Evolutionary conservation across 2,797 vertebrate species (phyloP).

Genomic region (Phoebastria nigripes): DNA sequence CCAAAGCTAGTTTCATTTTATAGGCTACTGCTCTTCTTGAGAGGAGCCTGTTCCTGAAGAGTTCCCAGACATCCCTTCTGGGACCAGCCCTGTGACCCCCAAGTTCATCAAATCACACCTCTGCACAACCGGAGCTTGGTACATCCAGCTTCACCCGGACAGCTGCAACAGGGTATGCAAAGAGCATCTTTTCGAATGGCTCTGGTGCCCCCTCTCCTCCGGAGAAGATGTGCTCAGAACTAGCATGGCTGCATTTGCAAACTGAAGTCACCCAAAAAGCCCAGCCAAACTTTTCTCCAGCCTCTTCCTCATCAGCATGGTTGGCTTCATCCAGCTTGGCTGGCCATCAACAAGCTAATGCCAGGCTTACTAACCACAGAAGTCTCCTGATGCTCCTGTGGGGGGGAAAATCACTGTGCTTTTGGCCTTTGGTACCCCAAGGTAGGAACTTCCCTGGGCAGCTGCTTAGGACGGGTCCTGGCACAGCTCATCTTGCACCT

Average conservation of each 20-base stretch:
- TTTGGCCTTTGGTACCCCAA: not conserved
- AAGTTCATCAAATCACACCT: not conserved
- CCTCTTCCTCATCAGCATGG: not conserved
- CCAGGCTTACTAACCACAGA: not conserved
- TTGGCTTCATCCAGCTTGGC: not conserved
- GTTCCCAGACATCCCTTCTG: not conserved
- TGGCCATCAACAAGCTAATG: not conserved
- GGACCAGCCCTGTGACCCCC: not conserved
- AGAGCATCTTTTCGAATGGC: not conserved
- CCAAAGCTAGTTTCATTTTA: not conserved
- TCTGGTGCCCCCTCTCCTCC: not conserved
- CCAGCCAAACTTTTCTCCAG: not conserved
- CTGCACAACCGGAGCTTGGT: not conserved
- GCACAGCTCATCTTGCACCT: not conserved
- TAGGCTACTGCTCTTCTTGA: not conserved
- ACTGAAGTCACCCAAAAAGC: not conserved
- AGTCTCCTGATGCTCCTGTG: not conserved
- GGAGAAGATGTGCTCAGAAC: accelerated
- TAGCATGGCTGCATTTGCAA: accelerated
- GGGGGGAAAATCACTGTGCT: not conserved
- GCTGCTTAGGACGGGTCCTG: not conserved
- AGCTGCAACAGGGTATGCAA: accelerated
- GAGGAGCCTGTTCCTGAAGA: not conserved
- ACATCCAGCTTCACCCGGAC: not conserved
- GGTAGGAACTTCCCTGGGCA: not conserved